Conservation (phyloP, 2,888 invertebrate species). For the Selenia dentaria region DNA sequence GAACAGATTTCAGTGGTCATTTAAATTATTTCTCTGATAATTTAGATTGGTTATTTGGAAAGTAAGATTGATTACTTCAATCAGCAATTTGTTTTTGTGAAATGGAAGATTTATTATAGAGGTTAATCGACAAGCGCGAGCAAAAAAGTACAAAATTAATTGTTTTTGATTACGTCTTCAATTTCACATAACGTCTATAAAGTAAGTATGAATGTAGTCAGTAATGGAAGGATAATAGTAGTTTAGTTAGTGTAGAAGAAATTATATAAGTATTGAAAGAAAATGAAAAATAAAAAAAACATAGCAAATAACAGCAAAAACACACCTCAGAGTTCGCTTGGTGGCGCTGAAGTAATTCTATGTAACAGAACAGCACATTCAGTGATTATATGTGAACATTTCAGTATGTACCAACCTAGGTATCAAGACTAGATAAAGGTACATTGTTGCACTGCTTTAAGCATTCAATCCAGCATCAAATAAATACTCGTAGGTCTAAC, state of each 20-base stretch:
- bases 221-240: constrained; percentile 50
- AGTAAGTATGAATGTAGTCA: constrained; percentile 28
- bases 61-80: not conserved
- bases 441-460: constrained; percentile 19
- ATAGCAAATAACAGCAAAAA: constrained; percentile 33
- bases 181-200: constrained; percentile 44
- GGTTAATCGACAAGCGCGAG: too few species aligned
- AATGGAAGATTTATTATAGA: constrained; percentile 14
- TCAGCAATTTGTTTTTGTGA: constrained; percentile 7
- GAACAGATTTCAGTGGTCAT: constrained; percentile 5
- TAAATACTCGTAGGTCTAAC: constrained; percentile 3
- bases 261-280: constrained; percentile 44
- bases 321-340: constrained; percentile 41
- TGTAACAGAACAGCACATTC: constrained; percentile 28
- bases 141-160: too few species aligned
- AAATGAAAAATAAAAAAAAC: constrained; percentile 35
- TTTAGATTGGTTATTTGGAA: constrained; percentile 3
- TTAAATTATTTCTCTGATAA: constrained; percentile 1
- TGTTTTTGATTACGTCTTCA: too few species aligned
- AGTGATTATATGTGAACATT: constrained; percentile 10
- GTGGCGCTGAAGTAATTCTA: constrained; percentile 30
- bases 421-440: too few species aligned
- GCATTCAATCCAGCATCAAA: constrained; percentile 14
- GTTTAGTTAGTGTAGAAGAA: constrained; percentile 52
- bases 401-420: too few species aligned